Percentiles rank a stretch among this genome's conserved stretches.
These are phyloP conservation scores for Caenorhabditis brenneri DNA, from an alignment of 1,140 invertebrate species.

Conservation along the genomic window DNA sequence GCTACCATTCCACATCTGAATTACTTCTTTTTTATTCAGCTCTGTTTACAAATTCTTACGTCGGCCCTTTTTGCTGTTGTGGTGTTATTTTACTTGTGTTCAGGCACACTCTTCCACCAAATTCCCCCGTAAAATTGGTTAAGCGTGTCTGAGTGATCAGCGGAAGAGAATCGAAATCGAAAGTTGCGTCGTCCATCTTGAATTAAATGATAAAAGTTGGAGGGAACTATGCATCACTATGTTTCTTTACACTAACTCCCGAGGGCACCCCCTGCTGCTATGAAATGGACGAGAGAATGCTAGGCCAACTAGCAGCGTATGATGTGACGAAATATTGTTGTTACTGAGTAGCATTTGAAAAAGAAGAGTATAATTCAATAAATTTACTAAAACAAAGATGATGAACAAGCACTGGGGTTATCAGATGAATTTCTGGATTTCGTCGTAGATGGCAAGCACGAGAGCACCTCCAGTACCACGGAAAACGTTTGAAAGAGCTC, in stretches of 20 bases:
- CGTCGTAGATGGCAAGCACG: conserved; percentile 75
- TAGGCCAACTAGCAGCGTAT: too few species aligned
- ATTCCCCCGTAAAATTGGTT: conserved; percentile 9
- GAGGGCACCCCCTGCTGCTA: too few species aligned
- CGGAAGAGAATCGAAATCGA: background rate
- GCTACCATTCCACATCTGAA: conserved; percentile 16
- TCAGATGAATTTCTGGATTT: conserved; percentile 72
- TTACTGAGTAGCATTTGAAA: too few species aligned
- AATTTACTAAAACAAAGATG: too few species aligned
- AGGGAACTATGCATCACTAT: too few species aligned
- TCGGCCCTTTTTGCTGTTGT: conserved; percentile 11
- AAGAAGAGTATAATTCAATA: too few species aligned
- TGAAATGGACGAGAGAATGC: too few species aligned
- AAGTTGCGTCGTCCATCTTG: background rate
- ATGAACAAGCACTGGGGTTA: background rate
- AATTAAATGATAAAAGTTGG: background rate
- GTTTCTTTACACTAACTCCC: too few species aligned
- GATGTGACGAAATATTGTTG: too few species aligned
- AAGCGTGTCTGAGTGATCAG: background rate
- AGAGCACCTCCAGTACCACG: conserved; percentile 73
- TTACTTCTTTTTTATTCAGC: background rate
- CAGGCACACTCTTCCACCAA: background rate
- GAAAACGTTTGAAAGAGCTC: conserved; percentile 75
- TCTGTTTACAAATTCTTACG: background rate
- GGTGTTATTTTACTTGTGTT: conserved; percentile 18